phyloP scores from a whole-genome alignment of 2,113 vertebrate genomes.

The Protomyctophum bolini region DNA sequence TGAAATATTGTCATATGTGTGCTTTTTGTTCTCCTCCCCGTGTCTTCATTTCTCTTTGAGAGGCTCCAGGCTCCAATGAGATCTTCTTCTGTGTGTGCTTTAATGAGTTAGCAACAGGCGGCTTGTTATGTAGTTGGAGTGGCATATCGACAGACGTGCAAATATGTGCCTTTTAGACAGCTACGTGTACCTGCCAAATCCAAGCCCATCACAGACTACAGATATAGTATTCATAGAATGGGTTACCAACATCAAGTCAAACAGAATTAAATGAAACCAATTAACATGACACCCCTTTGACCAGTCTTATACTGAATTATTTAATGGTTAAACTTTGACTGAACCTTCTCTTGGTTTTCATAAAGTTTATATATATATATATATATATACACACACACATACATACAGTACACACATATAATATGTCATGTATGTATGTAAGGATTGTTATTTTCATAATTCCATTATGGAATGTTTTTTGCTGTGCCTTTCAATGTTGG shows the following conservation, averaged over 20 bases:
- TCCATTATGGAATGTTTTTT: neutral
- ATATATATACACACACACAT: neutral
- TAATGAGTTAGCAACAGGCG: slow-evolving; percentile 52
- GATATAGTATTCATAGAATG: neutral
- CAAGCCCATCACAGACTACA: slow-evolving; percentile 6
- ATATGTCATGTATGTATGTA: neutral
- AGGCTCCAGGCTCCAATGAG: slow-evolving; percentile 38
- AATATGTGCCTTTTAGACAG: slow-evolving; percentile 6
- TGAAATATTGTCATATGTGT: slow-evolving; percentile 42
- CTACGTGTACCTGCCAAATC: slow-evolving; percentile 16
- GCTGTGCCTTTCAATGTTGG: slow-evolving; percentile 27
- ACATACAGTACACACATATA: neutral
- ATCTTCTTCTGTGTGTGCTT: slow-evolving; percentile 29
- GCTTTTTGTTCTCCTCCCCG: slow-evolving; percentile 46
- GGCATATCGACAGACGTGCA: slow-evolving; percentile 22
- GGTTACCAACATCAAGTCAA: slow-evolving; percentile 10
- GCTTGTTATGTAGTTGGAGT: slow-evolving; percentile 36
- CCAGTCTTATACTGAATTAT: slow-evolving; percentile 1
- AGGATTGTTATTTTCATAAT: no score
- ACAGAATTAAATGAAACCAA: slow-evolving; percentile 20
- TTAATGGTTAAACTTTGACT: slow-evolving; percentile 16
- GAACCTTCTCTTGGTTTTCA: slow-evolving; percentile 10
- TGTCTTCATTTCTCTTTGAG: slow-evolving; percentile 38
- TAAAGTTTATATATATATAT: neutral
- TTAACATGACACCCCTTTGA: slow-evolving; percentile 21